Base-by-base conservation (phyloP, 1,140 invertebrate genomes). In the Apis dorsata region DNA sequence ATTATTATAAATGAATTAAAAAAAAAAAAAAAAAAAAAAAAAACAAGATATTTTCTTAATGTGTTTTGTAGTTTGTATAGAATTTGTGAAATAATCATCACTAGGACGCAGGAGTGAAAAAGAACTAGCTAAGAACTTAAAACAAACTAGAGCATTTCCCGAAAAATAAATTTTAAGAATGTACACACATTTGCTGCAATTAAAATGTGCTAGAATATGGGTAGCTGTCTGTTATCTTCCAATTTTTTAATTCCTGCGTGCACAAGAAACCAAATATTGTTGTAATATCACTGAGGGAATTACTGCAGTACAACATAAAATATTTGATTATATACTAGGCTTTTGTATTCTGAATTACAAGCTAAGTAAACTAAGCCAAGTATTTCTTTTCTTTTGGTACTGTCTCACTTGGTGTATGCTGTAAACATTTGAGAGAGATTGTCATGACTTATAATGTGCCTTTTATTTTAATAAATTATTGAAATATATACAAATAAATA, bases 361-460 rank as follows among this genome's bases (percentile, higher is more conserved):
- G 63, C 66, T 79, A 66, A 66, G 19, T 79, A 83, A 83, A 80
- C 55, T 73, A 83, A 80, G n/a, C 60, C 49, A 73, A 80, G 62
- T 79, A 83, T 79, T 55, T 57, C 62, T 66, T 73, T 83, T 53
- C 77, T 71, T 82, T 82, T 77, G 69, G 60, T 83, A 73, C 79
- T 69, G 78, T 73, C 62, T 81, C 63, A 81, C 78, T 84, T 84
- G 21, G 78, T 82, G 70, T 84, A 81, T 65, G 69, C 49, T 70
- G 55, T 84, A 84, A 75, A 60, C 79, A 84, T 65, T 74, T 21
- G 85, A 87, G 84, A 87, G 84, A 86, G 86, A 87, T 87, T 87
- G 86, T 83, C 84, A 86, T 82, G 80, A 82, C 49, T 69, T 49
- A 17, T 17, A 55, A 57, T 24, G 44, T 53, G 24, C 21, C 15